A percentile compares a stretch with the other conserved stretches of the same genome.
Conservation (phyloP, 2,888 invertebrate species). For the Archips crataeganus region DNA sequence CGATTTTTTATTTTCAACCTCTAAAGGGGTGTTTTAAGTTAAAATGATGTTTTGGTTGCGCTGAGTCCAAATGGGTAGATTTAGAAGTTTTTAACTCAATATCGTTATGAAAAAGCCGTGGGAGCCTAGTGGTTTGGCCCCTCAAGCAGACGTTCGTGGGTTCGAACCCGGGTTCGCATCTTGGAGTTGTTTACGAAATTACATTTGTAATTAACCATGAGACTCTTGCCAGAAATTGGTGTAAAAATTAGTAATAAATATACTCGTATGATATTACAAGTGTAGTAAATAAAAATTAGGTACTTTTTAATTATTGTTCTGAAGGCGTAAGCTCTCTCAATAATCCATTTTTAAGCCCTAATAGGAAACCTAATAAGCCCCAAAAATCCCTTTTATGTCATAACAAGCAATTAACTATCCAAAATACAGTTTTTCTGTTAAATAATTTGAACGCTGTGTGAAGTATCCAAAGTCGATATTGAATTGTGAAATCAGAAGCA, state of each 20-base stretch:
- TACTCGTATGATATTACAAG: too few relatives aligned
- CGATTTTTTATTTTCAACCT: conserved; percentile 23
- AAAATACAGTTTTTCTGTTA: conserved; percentile 67
- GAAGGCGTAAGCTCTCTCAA: conserved; percentile 16
- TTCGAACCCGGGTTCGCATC: too few relatives aligned
- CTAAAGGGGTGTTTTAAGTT: conserved; percentile 13
- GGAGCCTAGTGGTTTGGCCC: too few relatives aligned
- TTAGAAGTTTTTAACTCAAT: background rate
- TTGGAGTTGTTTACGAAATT: too few relatives aligned
- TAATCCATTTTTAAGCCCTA: conserved; percentile 29
- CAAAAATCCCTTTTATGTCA: conserved; percentile 60
- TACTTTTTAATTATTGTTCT: background rate
- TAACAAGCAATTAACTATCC: conserved; percentile 74
- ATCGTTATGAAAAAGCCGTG: too few relatives aligned
- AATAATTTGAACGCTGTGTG: conserved; percentile 38
- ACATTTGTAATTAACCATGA: too few relatives aligned
- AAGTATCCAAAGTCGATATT: conserved; percentile 12
- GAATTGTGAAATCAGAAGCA: conserved; percentile 55
- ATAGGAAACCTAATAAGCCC: conserved; percentile 61
- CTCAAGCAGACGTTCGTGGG: too few relatives aligned
- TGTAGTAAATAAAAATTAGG: too few relatives aligned
- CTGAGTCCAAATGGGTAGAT: background rate
- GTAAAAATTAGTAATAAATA: too few relatives aligned
- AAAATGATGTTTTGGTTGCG: background rate
- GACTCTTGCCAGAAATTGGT: too few relatives aligned